Percentiles rank a stretch among this genome's conserved stretches.
Conservation (phyloP, 2,797 vertebrate genomes). For the Hybognathus amarus region DNA sequence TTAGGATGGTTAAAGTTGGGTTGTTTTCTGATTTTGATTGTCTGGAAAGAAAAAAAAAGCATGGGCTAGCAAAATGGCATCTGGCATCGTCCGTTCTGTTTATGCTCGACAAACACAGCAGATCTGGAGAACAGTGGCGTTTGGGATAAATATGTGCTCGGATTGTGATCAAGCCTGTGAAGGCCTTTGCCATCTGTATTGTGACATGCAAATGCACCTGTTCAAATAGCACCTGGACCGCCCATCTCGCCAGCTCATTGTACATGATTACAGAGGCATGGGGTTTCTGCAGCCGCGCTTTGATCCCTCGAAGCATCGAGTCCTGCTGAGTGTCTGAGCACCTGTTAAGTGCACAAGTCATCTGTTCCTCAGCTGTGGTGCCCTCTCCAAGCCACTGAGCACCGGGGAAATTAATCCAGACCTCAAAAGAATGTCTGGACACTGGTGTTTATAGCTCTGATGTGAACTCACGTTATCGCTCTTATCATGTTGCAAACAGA, state of each 20-base stretch:
- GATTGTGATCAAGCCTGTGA: slow-evolving; percentile 23
- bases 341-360: slow-evolving; percentile 46
- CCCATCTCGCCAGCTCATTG: slow-evolving; percentile 41
- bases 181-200: slow-evolving; percentile 47
- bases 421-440: slow-evolving; percentile 22
- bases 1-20: not conserved
- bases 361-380: slow-evolving; percentile 32
- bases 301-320: slow-evolving; percentile 43
- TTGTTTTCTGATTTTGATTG: not conserved
- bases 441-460: not conserved
- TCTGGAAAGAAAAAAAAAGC: not conserved
- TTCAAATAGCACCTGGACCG: slow-evolving; percentile 45
- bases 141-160: slow-evolving; percentile 40
- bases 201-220: slow-evolving; percentile 53
- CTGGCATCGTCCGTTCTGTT: slow-evolving; percentile 41
- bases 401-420: slow-evolving; percentile 8
- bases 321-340: slow-evolving; percentile 44
- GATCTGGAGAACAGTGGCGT: slow-evolving; percentile 22
- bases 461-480: not conserved
- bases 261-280: slow-evolving; percentile 44
- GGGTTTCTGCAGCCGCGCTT: slow-evolving; percentile 43
- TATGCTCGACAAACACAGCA: slow-evolving; percentile 19
- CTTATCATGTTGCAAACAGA: not conserved
- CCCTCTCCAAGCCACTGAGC: not conserved
- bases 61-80: not conserved